Evolutionary conservation across 2,888 invertebrate genomes (phyloP).

Genomic region (Strigamia transsilvanica): DNA sequence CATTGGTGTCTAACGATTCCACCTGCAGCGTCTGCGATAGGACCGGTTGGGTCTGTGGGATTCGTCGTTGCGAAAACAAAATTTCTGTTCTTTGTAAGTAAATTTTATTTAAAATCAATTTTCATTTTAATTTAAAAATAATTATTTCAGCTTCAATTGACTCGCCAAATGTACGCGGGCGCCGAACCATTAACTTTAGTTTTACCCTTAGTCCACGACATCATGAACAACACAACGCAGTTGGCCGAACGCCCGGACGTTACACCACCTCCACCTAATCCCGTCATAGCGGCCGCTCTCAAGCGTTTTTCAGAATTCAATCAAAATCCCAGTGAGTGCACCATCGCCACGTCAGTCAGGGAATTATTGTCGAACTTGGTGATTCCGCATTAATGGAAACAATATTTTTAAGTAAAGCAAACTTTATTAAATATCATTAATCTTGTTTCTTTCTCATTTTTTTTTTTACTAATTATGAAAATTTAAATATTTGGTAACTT

Average conservation of each 20-base stretch:
- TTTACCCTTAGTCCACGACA: constrained; percentile 89
- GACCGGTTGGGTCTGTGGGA: constrained; percentile 89
- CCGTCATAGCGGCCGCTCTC: constrained; percentile 54
- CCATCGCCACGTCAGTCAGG: constrained; percentile 88
- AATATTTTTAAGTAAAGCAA: background rate
- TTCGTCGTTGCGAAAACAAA: constrained; percentile 85
- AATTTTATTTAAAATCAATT: background rate
- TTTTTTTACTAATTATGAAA: background rate
- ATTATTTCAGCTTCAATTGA: constrained; percentile 74
- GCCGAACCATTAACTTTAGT: constrained; percentile 79
- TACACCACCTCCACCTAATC: constrained; percentile 58
- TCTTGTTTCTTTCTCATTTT: too few relatives aligned
- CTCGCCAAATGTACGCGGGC: constrained; percentile 69
- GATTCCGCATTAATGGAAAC: constrained; percentile 54
- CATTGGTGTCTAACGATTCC: constrained; percentile 93
- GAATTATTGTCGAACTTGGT: constrained; percentile 83
- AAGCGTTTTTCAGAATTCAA: constrained; percentile 56
- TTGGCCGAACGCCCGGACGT: constrained; percentile 75
- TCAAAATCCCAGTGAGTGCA: constrained; percentile 72
- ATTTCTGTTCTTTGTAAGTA: constrained; percentile 85
- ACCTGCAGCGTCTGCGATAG: constrained; percentile 83
- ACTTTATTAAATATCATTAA: background rate
- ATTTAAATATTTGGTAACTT: constrained; percentile 2
- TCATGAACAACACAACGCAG: constrained; percentile 83
- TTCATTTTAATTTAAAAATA: constrained; percentile 55